phyloP scores from a whole-genome alignment of 2,113 vertebrate species.

The Lethenteron camtschaticum region DNA sequence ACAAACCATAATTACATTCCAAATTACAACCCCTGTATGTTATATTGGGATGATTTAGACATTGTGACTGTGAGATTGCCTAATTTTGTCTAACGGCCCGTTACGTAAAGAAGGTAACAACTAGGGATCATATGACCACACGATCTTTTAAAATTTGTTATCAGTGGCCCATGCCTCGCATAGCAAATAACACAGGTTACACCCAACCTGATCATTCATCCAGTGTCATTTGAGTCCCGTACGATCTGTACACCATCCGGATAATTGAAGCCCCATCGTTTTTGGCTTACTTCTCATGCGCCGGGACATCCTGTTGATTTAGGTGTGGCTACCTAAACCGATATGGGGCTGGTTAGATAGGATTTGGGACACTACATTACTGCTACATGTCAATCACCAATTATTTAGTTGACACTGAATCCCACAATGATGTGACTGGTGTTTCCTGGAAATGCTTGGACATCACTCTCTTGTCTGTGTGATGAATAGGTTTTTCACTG shows the following conservation, averaged over 20 bases:
- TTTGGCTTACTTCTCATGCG: background rate
- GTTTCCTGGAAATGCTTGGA: background rate
- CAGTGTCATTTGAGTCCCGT: background rate
- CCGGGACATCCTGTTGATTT: background rate
- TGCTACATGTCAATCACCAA: background rate
- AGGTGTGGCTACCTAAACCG: background rate
- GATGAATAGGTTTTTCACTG: background rate
- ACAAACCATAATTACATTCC: too few species aligned
- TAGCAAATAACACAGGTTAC: too few species aligned
- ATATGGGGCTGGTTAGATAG: background rate
- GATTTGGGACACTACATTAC: constrained; percentile 1
- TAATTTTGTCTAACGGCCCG: too few species aligned
- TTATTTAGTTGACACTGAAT: constrained; percentile 4
- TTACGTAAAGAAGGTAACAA: too few species aligned
- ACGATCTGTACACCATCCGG: background rate
- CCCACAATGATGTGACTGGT: background rate
- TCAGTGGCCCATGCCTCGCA: too few species aligned
- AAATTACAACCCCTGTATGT: too few species aligned
- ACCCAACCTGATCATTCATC: background rate
- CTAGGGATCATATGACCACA: too few species aligned
- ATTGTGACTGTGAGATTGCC: too few species aligned
- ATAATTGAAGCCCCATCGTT: background rate
- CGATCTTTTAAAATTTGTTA: too few species aligned
- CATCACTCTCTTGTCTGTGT: background rate
- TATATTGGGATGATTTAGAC: too few species aligned